phyloP scores from a whole-genome alignment of 2,113 vertebrate genomes.

The Coturnix japonica region DNA sequence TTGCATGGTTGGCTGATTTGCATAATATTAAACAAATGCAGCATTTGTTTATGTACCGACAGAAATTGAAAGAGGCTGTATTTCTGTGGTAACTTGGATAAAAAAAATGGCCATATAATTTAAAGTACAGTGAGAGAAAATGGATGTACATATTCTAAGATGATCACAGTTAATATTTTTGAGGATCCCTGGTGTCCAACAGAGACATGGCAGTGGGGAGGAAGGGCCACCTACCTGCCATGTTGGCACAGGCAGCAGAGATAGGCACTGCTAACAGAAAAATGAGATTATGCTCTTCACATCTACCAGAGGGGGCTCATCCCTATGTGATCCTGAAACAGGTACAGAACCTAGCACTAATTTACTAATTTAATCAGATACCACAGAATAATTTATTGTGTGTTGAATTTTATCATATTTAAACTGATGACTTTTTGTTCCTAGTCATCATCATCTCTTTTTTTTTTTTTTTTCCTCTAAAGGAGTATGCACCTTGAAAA shows the following conservation, averaged over 20 bases:
- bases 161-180: neutral
- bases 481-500: neutral
- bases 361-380: neutral
- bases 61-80: neutral
- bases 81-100: neutral
- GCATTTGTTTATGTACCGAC: neutral
- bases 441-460: neutral
- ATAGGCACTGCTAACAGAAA: neutral
- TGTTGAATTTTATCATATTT: neutral
- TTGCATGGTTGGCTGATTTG: neutral
- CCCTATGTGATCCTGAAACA: neutral
- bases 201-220: neutral
- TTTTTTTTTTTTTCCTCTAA: neutral
- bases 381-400: neutral
- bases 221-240: neutral
- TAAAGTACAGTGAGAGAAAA: neutral
- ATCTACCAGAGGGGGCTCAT: neutral
- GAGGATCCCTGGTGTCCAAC: neutral
- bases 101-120: neutral
- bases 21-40: neutral
- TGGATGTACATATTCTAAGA: neutral
- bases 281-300: neutral
- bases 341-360: neutral
- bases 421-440: neutral
- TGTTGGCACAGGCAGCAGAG: neutral